These are phyloP conservation scores for Meleagris gallopavo DNA, from an alignment of 2,113 vertebrate species.

Conservation along the genomic window DNA sequence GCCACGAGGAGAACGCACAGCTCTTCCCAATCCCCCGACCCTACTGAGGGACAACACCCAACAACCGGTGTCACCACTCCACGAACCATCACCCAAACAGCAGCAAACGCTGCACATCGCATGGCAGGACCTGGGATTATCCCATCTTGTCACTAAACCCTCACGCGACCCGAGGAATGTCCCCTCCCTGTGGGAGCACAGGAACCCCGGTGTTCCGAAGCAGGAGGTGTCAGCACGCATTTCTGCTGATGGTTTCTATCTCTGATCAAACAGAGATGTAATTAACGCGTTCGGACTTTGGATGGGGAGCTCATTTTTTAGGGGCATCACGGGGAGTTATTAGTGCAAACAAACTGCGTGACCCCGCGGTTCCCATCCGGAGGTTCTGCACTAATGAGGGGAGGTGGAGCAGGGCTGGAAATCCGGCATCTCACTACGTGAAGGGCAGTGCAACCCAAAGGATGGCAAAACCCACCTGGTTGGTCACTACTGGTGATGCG, in stretches of 20 bases:
- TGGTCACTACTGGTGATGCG: too few species aligned
- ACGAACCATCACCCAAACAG: background rate
- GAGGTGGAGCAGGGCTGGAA: background rate
- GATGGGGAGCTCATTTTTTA: slow-evolving; percentile 24
- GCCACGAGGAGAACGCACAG: background rate
- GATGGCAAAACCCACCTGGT: too few species aligned
- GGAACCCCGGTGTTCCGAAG: background rate
- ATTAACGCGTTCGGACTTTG: slow-evolving; percentile 16
- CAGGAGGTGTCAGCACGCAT: slow-evolving; percentile 56
- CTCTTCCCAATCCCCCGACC: background rate
- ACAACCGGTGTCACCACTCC: background rate
- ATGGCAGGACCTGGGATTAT: background rate
- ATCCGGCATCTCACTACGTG: too few species aligned
- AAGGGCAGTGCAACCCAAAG: too few species aligned
- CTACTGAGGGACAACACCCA: background rate
- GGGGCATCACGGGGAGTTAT: slow-evolving; percentile 29
- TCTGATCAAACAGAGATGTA: slow-evolving; percentile 19
- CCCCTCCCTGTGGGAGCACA: slow-evolving; percentile 35
- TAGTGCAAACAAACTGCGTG: slow-evolving; percentile 26
- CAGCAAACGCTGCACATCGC: background rate
- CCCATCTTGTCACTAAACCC: background rate
- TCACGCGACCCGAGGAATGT: slow-evolving; percentile 23
- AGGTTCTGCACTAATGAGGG: slow-evolving; percentile 46
- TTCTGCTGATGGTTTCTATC: slow-evolving; percentile 57
- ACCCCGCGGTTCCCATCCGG: background rate